Percentiles rank a stretch among this genome's conserved stretches.
Evolutionary conservation across 2,888 invertebrate genomes (phyloP).

Genomic region (Folsomia manolachei): DNA sequence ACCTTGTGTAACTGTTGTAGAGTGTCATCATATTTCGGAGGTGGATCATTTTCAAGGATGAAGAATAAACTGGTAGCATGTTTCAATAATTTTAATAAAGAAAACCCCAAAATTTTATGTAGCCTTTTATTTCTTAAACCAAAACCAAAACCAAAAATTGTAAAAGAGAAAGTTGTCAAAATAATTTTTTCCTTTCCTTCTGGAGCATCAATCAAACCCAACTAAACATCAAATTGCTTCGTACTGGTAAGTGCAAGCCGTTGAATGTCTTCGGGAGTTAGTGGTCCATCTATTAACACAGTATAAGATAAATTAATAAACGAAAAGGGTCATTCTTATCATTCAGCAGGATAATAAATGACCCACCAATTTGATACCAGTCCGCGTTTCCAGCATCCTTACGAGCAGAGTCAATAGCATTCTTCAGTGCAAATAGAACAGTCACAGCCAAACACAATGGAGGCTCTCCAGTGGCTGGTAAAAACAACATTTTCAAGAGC

Average conservation of each 20-base stretch:
- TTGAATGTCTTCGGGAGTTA: conserved; percentile 42
- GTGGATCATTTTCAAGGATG: neutral
- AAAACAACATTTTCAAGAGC: too few species aligned
- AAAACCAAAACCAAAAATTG: neutral
- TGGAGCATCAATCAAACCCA: neutral
- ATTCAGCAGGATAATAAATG: neutral
- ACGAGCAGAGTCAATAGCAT: conserved; percentile 67
- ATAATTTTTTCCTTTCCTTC: too few species aligned
- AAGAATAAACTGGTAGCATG: too few species aligned
- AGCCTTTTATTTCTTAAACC: too few species aligned
- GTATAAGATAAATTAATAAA: neutral
- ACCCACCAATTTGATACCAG: conserved; percentile 64
- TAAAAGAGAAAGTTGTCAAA: neutral
- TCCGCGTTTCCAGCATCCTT: conserved; percentile 62
- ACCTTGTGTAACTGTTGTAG: neutral
- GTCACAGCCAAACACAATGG: conserved; percentile 57
- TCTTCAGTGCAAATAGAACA: conserved; percentile 65
- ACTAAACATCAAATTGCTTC: conserved; percentile 30
- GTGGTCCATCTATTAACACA: conserved; percentile 39
- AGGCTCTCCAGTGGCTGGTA: conserved; percentile 62
- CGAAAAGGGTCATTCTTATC: neutral
- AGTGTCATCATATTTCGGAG: neutral
- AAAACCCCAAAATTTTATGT: too few species aligned
- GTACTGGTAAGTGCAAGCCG: conserved; percentile 22
- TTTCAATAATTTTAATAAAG: too few species aligned